Percentiles rank a stretch among this genome's conserved stretches.
Evolutionary conservation across 2,113 vertebrate species (phyloP).

Genomic region (Lampris megalopsis): DNA sequence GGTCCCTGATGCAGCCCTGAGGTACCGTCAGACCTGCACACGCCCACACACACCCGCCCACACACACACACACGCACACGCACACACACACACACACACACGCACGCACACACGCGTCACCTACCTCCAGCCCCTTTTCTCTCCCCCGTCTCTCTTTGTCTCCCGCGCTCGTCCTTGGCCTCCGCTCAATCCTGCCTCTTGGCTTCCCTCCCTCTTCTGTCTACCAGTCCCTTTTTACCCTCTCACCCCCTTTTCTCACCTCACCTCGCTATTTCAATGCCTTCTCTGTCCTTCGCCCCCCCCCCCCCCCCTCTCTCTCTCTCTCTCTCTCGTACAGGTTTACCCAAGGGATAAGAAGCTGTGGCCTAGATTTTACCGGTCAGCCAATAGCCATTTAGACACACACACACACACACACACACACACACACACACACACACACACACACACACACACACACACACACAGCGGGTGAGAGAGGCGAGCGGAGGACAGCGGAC

Average conservation of each 20-base stretch:
- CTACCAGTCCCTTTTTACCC: no score
- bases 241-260: no score
- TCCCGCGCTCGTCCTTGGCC: constrained; percentile 57
- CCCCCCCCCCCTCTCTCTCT: constrained; percentile 36
- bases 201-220: no score
- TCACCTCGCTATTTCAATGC: no score
- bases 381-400: constrained; percentile 55
- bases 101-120: constrained; percentile 10
- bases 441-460: no score
- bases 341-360: constrained; percentile 55
- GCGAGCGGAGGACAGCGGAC: constrained; percentile 48
- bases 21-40: constrained; percentile 57
- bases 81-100: no score
- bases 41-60: no score
- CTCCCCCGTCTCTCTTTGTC: constrained; percentile 28
- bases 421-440: background rate
- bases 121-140: constrained; percentile 51
- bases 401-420: constrained; percentile 41
- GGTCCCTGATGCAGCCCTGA: constrained; percentile 64
- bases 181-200: no score
- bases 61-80: constrained; percentile 26
- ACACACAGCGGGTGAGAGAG: no score
- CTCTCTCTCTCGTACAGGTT: constrained; percentile 55
- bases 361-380: constrained; percentile 67
- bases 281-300: background rate